phyloP scores from a whole-genome alignment of 2,797 vertebrate genomes.

The Sebastes reedi region DNA sequence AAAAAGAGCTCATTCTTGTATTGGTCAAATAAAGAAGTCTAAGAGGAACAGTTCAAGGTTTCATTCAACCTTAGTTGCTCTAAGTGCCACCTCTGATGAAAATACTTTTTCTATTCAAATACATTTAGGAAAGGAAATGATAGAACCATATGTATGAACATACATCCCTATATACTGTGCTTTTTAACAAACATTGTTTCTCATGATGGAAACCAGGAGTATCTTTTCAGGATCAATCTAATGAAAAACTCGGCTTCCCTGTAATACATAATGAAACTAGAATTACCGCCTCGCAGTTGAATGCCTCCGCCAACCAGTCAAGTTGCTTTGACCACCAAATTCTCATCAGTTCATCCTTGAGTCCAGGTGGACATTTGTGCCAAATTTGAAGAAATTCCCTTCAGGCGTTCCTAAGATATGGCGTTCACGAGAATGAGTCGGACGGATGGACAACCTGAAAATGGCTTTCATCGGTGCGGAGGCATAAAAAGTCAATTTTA shows the following conservation, averaged over 20 bases:
- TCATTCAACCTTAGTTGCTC: no score
- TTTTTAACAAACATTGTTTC: background rate
- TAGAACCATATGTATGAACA: background rate
- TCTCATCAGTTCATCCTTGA: no score
- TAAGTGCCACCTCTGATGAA: background rate
- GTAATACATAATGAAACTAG: no score
- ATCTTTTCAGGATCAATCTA: background rate
- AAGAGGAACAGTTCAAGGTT: background rate
- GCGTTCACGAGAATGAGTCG: fast-evolving
- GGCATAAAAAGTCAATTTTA: no score
- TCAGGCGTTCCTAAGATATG: fast-evolving
- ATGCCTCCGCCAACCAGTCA: no score
- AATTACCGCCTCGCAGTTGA: fast-evolving
- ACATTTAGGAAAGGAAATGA: background rate
- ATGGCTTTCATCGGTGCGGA: fast-evolving
- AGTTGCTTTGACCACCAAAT: fast-evolving
- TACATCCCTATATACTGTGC: background rate
- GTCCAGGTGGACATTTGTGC: no score
- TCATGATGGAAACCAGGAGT: fast-evolving
- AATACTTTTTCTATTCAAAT: background rate
- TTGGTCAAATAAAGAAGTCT: background rate
- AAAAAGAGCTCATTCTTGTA: background rate
- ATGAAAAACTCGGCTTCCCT: background rate
- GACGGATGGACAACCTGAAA: fast-evolving
- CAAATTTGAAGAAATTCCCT: no score